Evolutionary conservation across 1,140 invertebrate species (phyloP).

Genomic region (Meloidogyne floridensis): DNA sequence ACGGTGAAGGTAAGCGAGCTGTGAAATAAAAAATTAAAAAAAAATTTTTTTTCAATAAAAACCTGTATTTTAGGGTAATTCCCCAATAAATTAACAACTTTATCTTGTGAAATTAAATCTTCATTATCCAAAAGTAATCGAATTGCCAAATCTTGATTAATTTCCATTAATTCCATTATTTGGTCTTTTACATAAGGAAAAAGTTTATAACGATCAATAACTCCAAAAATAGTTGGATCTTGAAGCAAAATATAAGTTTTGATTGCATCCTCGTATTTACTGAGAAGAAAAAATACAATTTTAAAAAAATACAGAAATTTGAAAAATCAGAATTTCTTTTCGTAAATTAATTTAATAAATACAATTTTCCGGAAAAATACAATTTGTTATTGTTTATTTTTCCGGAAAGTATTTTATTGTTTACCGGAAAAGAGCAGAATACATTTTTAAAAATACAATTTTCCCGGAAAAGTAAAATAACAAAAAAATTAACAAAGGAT

Average conservation of each 20-base stretch:
- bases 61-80: slow-evolving; percentile 74
- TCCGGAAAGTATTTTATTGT: no score
- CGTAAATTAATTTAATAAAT: no score
- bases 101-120: slow-evolving; percentile 76
- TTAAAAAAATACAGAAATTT: not conserved
- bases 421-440: no score
- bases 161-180: slow-evolving; percentile 84
- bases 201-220: slow-evolving; percentile 58
- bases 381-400: no score
- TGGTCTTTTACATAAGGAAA: slow-evolving; percentile 41
- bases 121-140: slow-evolving; percentile 80
- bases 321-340: not conserved
- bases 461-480: not conserved
- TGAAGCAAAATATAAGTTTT: slow-evolving; percentile 80
- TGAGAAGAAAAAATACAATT: slow-evolving; percentile 79
- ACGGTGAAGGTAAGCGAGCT: slow-evolving; percentile 52
- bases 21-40: slow-evolving; percentile 20
- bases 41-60: slow-evolving; percentile 12
- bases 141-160: slow-evolving; percentile 82
- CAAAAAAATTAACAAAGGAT: not conserved
- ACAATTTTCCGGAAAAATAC: no score
- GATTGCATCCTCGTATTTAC: slow-evolving; percentile 87
- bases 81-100: slow-evolving; percentile 80
- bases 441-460: no score
- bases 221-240: slow-evolving; percentile 55